These are phyloP conservation scores for Aegithalos caudatus DNA, from an alignment of 2,113 vertebrate genomes.

Conservation along the genomic window DNA sequence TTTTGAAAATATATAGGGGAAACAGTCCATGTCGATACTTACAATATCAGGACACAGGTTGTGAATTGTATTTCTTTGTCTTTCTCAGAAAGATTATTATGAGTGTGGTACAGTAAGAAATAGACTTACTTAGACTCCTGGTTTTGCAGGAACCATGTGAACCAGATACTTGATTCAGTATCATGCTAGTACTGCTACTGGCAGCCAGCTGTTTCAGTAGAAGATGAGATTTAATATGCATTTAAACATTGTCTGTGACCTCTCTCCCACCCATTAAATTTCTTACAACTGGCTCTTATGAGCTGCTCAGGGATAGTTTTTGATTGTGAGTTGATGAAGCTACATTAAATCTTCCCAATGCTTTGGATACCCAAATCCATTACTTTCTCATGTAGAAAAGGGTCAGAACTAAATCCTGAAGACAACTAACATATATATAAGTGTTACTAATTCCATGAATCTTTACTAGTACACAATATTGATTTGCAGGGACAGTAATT, in stretches of 20 bases:
- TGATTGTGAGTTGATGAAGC: not conserved
- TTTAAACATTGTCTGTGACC: not conserved
- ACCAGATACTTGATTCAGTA: not conserved
- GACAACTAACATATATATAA: not conserved
- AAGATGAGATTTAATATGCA: not conserved
- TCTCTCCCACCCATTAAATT: not conserved
- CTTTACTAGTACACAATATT: not conserved
- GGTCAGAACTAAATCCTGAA: not conserved
- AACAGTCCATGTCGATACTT: not conserved
- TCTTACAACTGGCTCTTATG: not conserved
- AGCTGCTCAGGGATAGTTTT: not conserved
- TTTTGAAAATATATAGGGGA: not conserved
- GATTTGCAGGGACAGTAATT: not conserved
- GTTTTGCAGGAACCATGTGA: not conserved
- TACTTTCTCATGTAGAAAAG: not conserved
- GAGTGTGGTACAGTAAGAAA: not conserved
- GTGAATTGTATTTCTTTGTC: not conserved
- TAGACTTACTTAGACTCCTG: not conserved
- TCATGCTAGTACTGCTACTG: not conserved
- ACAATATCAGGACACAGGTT: not conserved
- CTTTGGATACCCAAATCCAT: not conserved
- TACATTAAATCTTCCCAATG: not conserved
- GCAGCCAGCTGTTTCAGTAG: not conserved
- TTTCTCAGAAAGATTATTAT: not conserved
- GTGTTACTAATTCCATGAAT: not conserved